A percentile compares a stretch with the other conserved stretches of the same genome.
Conservation (phyloP, 2,113 vertebrate species). For the Vombatus ursinus region DNA sequence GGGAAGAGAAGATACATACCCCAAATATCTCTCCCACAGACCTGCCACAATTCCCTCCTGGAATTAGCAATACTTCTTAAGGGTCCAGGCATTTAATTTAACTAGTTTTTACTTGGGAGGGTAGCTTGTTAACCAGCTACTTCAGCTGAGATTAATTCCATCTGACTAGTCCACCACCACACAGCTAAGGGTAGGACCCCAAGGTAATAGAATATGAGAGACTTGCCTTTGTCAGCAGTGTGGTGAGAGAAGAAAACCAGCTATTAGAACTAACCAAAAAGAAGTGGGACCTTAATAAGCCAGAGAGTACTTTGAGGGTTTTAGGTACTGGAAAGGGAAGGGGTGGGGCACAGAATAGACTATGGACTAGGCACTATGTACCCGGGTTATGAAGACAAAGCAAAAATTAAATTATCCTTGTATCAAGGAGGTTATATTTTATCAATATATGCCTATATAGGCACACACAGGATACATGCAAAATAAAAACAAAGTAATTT, state of each 20-base stretch:
- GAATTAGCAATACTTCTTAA: background rate
- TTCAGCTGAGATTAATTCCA: background rate
- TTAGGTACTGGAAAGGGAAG: too few species aligned
- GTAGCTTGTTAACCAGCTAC: background rate
- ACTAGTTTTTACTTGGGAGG: background rate
- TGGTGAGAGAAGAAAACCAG: background rate
- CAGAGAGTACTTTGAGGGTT: background rate
- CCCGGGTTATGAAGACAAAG: background rate
- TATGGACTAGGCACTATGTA: background rate
- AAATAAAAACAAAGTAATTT: too few species aligned
- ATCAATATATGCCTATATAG: background rate
- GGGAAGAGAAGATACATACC: background rate
- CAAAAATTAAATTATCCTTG: background rate
- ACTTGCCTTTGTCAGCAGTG: background rate
- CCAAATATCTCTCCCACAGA: background rate
- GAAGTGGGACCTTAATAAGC: background rate
- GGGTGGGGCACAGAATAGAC: background rate
- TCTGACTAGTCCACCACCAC: background rate
- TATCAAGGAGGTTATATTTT: background rate
- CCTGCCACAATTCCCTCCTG: background rate
- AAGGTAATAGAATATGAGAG: background rate
- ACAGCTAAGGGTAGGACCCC: background rate
- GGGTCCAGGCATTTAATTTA: background rate
- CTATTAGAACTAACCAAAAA: background rate
- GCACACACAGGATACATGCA: too few species aligned